Percentiles rank a stretch among this genome's conserved stretches.
phyloP scores from a whole-genome alignment of 2,797 vertebrate species.

The Crypturellus tataupa region DNA sequence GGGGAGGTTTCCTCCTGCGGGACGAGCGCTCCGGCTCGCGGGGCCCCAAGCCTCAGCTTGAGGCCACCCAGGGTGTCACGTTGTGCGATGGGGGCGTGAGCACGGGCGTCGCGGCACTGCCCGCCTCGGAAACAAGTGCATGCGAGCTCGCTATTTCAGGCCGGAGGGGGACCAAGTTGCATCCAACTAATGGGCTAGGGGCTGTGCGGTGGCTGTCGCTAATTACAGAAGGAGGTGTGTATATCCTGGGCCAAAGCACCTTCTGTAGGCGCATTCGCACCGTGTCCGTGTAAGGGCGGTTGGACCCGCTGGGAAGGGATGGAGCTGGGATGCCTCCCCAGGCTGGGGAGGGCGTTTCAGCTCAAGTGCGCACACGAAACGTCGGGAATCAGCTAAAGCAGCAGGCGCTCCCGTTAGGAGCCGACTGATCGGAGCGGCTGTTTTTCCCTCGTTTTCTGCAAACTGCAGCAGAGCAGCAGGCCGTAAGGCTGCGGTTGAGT shows the following conservation, averaged over 20 bases:
- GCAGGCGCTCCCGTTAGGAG: rapidly evolving
- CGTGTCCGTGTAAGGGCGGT: not conserved
- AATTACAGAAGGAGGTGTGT: not conserved
- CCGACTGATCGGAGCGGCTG: rapidly evolving
- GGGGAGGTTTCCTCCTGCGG: no score
- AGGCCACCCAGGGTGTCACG: no score
- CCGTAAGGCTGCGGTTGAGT: not conserved
- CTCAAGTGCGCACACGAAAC: rapidly evolving
- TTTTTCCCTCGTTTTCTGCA: not conserved
- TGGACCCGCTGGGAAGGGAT: not conserved
- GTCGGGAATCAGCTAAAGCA: not conserved
- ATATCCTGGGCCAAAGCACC: not conserved
- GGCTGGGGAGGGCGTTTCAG: not conserved
- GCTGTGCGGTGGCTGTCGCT: not conserved
- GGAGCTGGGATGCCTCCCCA: not conserved
- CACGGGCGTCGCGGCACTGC: not conserved
- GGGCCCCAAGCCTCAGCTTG: no score
- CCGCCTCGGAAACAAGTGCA: not conserved
- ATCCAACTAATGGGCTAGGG: not conserved
- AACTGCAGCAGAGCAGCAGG: not conserved
- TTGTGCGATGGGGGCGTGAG: no score
- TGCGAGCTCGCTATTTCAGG: not conserved
- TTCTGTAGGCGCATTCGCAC: rapidly evolving
- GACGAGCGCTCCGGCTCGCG: not conserved
- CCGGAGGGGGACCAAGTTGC: not conserved